Evolutionary conservation across 2,113 vertebrate genomes (phyloP).

Genomic region (Cisticola juncidis): DNA sequence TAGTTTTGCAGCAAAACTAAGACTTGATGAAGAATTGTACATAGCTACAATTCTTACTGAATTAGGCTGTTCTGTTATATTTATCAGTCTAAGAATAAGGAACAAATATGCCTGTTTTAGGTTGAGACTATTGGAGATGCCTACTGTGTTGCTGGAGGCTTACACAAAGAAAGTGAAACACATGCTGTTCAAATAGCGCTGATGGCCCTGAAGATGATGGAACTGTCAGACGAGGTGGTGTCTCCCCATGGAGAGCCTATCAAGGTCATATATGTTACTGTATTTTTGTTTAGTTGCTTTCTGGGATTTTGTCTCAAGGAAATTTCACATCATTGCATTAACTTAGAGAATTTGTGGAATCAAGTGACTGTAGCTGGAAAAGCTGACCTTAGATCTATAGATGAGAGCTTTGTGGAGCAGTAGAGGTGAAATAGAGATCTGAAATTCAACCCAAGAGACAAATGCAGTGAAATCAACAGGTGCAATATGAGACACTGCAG

Average conservation of each 20-base stretch:
- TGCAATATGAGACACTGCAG: not conserved
- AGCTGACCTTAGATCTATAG: not conserved
- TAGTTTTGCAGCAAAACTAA: not conserved
- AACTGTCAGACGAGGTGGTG: constrained; percentile 90
- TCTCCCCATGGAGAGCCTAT: constrained; percentile 94
- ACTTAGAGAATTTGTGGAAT: not conserved
- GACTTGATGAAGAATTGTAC: not conserved
- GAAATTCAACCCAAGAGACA: not conserved
- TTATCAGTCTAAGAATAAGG: not conserved
- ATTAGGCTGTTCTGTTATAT: not conserved
- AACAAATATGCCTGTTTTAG: constrained; percentile 70
- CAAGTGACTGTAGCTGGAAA: not conserved
- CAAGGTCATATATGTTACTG: constrained; percentile 78
- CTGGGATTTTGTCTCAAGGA: not conserved
- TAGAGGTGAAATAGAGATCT: not conserved
- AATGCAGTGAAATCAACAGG: not conserved
- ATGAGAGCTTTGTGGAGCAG: not conserved
- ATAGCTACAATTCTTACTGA: not conserved
- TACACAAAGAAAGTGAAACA: constrained; percentile 92
- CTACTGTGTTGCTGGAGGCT: constrained; percentile 94
- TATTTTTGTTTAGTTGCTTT: not conserved
- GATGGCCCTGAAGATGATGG: constrained; percentile 99
- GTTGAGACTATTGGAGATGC: constrained; percentile 99
- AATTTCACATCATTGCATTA: not conserved
- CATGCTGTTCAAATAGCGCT: constrained; percentile 92